Conservation (phyloP, 2,113 vertebrate genomes). For the Phrynocephalus versicolor region DNA sequence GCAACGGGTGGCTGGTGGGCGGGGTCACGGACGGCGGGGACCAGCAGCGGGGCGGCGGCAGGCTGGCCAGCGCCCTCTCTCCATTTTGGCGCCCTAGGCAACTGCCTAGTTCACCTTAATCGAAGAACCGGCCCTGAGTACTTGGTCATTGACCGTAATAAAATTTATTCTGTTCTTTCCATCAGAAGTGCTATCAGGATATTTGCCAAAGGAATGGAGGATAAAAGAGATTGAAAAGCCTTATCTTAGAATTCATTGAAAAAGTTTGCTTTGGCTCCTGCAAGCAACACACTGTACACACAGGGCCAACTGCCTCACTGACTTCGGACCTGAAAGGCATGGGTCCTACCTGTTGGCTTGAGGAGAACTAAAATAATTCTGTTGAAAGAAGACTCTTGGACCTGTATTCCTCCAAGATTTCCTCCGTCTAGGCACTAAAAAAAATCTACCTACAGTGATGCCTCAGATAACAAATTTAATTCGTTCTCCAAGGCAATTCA, state of each 20-base stretch:
- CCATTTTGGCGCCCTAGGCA: no score
- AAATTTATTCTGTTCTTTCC: no score
- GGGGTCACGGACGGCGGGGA: no score
- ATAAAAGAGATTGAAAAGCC: not conserved
- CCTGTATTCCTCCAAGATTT: slow-evolving; percentile 33
- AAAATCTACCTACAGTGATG: no score
- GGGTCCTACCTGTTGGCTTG: not conserved
- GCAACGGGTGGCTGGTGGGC: no score
- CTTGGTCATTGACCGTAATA: no score
- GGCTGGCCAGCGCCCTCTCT: no score
- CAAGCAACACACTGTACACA: slow-evolving; percentile 10
- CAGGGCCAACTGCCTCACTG: slow-evolving; percentile 2
- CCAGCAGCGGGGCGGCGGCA: no score
- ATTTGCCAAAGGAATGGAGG: slow-evolving; percentile 13
- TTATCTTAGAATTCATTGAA: not conserved
- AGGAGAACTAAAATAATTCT: slow-evolving; percentile 14
- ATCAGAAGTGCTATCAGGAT: not conserved
- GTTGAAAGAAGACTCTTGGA: slow-evolving; percentile 11
- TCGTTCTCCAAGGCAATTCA: no score
- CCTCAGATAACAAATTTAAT: no score
- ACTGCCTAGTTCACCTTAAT: no score
- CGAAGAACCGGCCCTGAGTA: no score
- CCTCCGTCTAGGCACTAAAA: slow-evolving; percentile 31
- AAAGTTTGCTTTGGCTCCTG: not conserved
- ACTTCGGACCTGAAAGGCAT: not conserved